These are phyloP conservation scores for Aspidapion aeneum DNA, from an alignment of 2,888 invertebrate genomes.

Conservation along the genomic window DNA sequence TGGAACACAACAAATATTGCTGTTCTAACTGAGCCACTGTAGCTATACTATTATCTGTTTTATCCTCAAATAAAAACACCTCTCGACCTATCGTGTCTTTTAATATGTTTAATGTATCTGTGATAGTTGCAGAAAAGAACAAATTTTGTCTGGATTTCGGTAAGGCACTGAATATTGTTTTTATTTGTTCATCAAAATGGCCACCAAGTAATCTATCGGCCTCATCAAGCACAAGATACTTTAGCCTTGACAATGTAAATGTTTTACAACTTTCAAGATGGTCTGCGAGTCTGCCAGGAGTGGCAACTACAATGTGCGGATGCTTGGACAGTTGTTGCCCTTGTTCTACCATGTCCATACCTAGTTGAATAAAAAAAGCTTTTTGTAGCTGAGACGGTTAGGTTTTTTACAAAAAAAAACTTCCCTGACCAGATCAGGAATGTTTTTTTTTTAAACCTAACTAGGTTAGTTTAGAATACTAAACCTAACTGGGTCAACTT, in stretches of 20 bases:
- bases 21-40: conserved; percentile 91
- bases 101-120: conserved; percentile 70
- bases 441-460: too few species aligned
- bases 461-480: too few species aligned
- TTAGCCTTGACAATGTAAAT: conserved; percentile 72
- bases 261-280: conserved; percentile 86
- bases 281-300: conserved; percentile 93
- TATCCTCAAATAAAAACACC: conserved; percentile 65
- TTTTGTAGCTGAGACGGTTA: conserved; percentile 46
- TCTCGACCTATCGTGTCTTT: conserved; percentile 58
- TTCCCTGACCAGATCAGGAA: too few species aligned
- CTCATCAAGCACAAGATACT: conserved; percentile 93
- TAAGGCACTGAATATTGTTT: conserved; percentile 71
- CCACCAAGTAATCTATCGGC: conserved; percentile 79
- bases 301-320: conserved; percentile 95
- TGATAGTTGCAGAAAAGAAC: conserved; percentile 94
- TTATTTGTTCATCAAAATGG: conserved; percentile 77
- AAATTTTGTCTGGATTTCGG: conserved; percentile 82
- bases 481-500: too few species aligned
- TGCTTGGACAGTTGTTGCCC: conserved; percentile 75
- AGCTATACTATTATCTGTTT: conserved; percentile 63
- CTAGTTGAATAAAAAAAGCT: too few species aligned
- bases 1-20: conserved; percentile 86
- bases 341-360: conserved; percentile 89
- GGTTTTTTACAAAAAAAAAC: background rate